phyloP scores from a whole-genome alignment of 2,888 invertebrate species.

The Agriopis leucophaearia region DNA sequence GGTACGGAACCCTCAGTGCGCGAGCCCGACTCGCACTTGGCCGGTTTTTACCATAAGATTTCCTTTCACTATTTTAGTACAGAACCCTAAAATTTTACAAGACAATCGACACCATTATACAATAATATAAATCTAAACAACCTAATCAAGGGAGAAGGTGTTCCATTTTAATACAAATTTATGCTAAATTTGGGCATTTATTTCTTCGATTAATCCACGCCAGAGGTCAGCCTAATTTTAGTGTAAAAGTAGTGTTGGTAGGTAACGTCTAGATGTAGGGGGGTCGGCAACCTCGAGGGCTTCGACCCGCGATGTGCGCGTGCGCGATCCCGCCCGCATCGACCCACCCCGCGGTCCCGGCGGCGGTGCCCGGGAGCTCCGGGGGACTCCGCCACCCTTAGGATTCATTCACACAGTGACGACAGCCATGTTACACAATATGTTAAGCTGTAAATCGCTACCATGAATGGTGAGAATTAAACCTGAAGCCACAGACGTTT shows the following conservation, averaged over 20 bases:
- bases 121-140: neutral
- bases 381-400: conserved; percentile 46
- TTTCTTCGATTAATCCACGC: neutral
- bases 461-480: too few relatives aligned
- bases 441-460: neutral
- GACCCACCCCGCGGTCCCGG: conserved; percentile 63
- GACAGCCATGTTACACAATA: neutral
- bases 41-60: too few relatives aligned
- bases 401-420: neutral
- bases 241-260: conserved; percentile 54
- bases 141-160: neutral
- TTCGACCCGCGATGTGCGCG: conserved; percentile 76
- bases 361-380: conserved; percentile 27
- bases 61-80: neutral
- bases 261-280: conserved; percentile 66
- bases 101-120: neutral
- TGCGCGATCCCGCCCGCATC: conserved; percentile 78
- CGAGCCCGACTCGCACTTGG: too few relatives aligned
- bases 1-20: too few relatives aligned
- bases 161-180: neutral
- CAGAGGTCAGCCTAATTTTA: conserved; percentile 5
- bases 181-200: neutral
- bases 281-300: conserved; percentile 83
- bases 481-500: too few relatives aligned
- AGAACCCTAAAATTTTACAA: neutral